These are phyloP conservation scores for Uria aalge DNA, from an alignment of 2,113 vertebrate genomes.

Conservation along the genomic window DNA sequence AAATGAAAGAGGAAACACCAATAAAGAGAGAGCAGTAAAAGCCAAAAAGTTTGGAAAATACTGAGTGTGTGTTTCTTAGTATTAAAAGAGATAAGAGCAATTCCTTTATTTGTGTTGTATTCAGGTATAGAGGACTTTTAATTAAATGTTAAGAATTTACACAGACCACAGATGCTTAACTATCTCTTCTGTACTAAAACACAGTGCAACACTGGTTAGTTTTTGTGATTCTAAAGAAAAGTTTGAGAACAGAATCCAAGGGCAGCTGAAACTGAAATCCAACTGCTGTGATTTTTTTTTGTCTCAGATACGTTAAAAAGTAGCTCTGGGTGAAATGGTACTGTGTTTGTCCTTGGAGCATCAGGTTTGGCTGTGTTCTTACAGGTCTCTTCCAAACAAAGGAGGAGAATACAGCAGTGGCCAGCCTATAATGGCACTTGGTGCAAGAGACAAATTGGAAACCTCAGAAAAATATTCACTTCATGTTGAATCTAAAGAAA, in stretches of 20 bases:
- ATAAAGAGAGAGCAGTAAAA: not conserved
- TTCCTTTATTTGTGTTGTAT: not conserved
- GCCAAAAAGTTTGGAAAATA: not conserved
- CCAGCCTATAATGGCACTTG: not conserved
- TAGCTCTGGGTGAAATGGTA: not conserved
- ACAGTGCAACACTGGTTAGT: not conserved
- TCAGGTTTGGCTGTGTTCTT: not conserved
- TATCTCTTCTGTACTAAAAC: not conserved
- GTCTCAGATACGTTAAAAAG: not conserved
- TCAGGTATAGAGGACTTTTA: not conserved
- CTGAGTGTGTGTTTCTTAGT: not conserved
- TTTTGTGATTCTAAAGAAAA: not conserved
- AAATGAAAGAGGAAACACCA: not conserved
- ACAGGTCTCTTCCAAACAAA: not conserved
- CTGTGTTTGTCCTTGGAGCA: not conserved
- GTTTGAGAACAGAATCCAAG: not conserved
- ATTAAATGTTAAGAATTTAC: not conserved
- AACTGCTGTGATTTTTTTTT: not conserved
- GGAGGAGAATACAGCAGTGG: not conserved
- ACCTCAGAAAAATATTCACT: not conserved
- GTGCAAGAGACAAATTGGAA: not conserved
- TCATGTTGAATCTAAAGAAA: not conserved
- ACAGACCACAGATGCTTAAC: not conserved
- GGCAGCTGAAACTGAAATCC: not conserved
- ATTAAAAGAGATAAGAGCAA: not conserved